Base-by-base conservation (phyloP, 1,140 invertebrate species). In the Cotesia glomerata region DNA sequence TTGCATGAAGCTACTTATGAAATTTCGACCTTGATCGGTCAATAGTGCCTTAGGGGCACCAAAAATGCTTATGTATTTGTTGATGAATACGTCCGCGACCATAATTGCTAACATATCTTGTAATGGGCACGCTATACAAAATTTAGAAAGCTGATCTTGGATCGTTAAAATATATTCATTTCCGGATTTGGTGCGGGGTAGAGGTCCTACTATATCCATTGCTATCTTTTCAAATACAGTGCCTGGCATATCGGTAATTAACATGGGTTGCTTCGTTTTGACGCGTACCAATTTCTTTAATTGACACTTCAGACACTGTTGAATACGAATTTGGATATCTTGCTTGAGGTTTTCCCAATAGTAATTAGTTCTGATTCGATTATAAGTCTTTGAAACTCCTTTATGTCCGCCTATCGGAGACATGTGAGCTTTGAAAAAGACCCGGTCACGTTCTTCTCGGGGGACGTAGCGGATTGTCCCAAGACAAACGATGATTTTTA, bases 1-100 rank as follows among this genome's bases (percentile, higher is more conserved):
- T 66, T 74, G 75, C 11, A 82, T 70, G 11, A 78, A 32, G 0
- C 74, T 62, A 32, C 59, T 71, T 0, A 68, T 45, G 71, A 63
- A 79, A 80, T 69, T 80, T 3, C 34, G 34, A 0, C 62, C 36
- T 67, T 67, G 49, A 52, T 67, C 65, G 13, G 65, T 67, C 13
- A 62, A 34, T 35, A 71, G n/a, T n/a, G 4, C 39, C 59, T 26
- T 34, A 4, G 69, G 69, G 8, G 58, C 14, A 13, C 69, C 69
- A 36, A 35, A 71, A 9, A 32, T 56, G 14, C 69, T 63, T 56
- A 71, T 63, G 32, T 63, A 54, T 14, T 26, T 26, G 35, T 52
- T 51, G 35, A 51, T 39, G 5, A 71, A 71, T 34, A 49, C 45
- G 9, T 71, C 59, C 5, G 69, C 59, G 14, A 61, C 51, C 49